Evolutionary conservation across 2,113 vertebrate species (phyloP).

Genomic region (Lepisosteus osseus): DNA sequence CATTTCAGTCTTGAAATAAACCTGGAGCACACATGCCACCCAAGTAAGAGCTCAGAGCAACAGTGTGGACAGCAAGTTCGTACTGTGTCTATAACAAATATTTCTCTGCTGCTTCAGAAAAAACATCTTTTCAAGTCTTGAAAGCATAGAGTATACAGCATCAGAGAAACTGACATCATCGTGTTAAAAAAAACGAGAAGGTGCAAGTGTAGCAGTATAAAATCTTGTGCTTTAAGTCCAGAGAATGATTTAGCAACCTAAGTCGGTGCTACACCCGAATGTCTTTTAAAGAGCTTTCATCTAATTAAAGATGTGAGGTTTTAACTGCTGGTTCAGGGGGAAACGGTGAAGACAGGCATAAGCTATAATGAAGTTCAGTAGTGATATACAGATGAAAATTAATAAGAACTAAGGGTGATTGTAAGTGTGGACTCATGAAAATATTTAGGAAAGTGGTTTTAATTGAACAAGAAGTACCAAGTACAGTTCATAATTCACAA

Average conservation of each 20-base stretch:
- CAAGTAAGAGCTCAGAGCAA: too few species aligned
- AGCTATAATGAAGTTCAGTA: slow-evolving; percentile 49
- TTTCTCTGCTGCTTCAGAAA: too few species aligned
- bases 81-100: too few species aligned
- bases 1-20: slow-evolving; percentile 80
- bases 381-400: slow-evolving; percentile 55
- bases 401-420: slow-evolving; percentile 55
- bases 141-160: too few species aligned
- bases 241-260: neutral
- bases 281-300: slow-evolving; percentile 37
- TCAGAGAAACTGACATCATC: too few species aligned
- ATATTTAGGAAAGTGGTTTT: slow-evolving; percentile 50
- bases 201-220: too few species aligned
- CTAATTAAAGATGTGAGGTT: slow-evolving; percentile 49
- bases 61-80: too few species aligned
- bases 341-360: slow-evolving; percentile 43
- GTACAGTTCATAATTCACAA: slow-evolving; percentile 19
- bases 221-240: too few species aligned
- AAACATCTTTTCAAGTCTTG: too few species aligned
- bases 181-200: too few species aligned
- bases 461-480: slow-evolving; percentile 49
- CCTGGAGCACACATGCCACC: slow-evolving; percentile 46
- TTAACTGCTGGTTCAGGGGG: slow-evolving; percentile 25
- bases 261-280: slow-evolving; percentile 7
- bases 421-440: slow-evolving; percentile 32